A percentile compares a stretch with the other conserved stretches of the same genome.
phyloP scores from a whole-genome alignment of 2,888 invertebrate genomes.

The Meteorus colon region DNA sequence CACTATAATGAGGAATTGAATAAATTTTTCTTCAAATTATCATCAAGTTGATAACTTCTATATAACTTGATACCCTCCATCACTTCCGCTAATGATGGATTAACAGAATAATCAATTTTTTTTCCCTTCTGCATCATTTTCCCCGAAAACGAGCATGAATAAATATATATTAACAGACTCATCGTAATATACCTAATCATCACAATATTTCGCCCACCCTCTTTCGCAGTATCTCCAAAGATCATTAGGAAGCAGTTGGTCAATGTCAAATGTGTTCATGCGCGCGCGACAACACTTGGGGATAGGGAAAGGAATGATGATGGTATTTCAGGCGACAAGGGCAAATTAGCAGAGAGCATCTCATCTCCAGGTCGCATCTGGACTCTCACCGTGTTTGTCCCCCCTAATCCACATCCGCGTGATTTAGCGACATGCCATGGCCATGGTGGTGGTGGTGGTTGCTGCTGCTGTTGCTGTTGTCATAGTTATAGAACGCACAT shows the following conservation, averaged over 20 bases:
- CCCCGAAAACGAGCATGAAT: neutral
- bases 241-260: constrained; percentile 44
- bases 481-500: constrained; percentile 57
- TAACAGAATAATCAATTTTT: too few relatives aligned
- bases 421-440: constrained; percentile 59
- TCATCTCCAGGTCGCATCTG: constrained; percentile 64
- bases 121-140: too few relatives aligned
- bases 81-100: too few relatives aligned
- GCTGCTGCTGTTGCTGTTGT: constrained; percentile 37
- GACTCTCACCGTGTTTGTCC: constrained; percentile 59
- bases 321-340: constrained; percentile 51
- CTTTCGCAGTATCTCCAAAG: constrained; percentile 8
- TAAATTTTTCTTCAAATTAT: too few relatives aligned
- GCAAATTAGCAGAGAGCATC: constrained; percentile 66
- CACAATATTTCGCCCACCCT: constrained; percentile 6
- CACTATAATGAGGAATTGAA: too few relatives aligned
- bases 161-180: constrained; percentile 15
- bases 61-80: too few relatives aligned
- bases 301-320: constrained; percentile 21
- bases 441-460: neutral
- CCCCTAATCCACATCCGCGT: constrained; percentile 64
- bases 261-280: constrained; percentile 39
- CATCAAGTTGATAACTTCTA: too few relatives aligned
- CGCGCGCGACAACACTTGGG: constrained; percentile 15
- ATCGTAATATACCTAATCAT: neutral